Base-by-base conservation (phyloP, 2,113 vertebrate species). In the Plotosus lineatus region DNA sequence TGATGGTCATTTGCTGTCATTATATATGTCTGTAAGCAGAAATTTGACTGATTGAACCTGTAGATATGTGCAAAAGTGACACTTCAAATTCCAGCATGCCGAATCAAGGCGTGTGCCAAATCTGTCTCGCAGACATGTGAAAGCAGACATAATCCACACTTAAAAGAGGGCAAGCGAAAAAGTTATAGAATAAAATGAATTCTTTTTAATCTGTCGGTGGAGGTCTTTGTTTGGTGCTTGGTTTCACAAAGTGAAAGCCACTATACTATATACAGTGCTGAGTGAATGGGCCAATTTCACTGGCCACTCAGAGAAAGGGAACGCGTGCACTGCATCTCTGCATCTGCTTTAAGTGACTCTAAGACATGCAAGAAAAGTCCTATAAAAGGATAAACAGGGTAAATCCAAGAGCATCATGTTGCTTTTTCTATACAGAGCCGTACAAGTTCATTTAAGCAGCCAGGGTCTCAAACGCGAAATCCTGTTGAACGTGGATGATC, bases 381-480 rank as follows among this genome's bases (percentile, higher is more conserved):
- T 79, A 83, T 75, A 82, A 76, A 83, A 83, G 79, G 60, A 84
- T 81, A 84, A 83, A 73, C 82, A 28, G 40, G 53, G 75, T 65
- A 81, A 83, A 84, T 85, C 80, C 81, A 86, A 84, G 63, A 56
- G 71, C 31, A 40, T 83, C 23, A 74, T 66, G 44, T 77, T 75
- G 38, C 71, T 21, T 58, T 80, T 65, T 80, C 68, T 68, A 21
- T 73, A 53, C 48, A n/a, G 53, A 68, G 55, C 23, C 53, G 46
- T 19, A 68, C 48, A 53, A 77, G 77, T 85, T 81, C 38, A 51
- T 79, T 75, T 78, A 65, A 82, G 83, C 60, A 68, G 81, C 60
- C 75, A 83, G 53, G 63, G n/a, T 61, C 55, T 63, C 42, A 48
- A 50, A 42, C 53, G 55, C 8, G 31, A 44, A n/a, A 53, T 15